Percentiles rank a stretch among this genome's conserved stretches.
Conservation (phyloP, 2,888 invertebrate genomes). For the Panzeria rudis region DNA sequence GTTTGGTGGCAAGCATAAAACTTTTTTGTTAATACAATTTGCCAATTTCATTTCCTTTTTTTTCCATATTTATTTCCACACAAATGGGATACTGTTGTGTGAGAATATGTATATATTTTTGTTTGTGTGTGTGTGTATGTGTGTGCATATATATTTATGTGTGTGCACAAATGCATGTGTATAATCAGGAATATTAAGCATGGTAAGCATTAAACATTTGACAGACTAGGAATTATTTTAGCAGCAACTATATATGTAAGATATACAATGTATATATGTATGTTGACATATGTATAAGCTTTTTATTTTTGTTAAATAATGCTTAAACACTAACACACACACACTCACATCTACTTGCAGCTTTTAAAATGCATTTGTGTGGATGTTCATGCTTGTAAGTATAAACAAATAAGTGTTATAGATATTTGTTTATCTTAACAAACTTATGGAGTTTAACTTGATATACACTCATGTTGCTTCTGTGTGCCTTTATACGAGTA, state of each 20-base stretch:
- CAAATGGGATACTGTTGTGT: neutral
- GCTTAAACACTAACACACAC: neutral
- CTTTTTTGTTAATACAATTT: constrained; percentile 26
- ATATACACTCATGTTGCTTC: neutral
- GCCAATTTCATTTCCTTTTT: constrained; percentile 29
- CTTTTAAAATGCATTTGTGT: neutral
- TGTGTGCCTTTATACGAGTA: neutral
- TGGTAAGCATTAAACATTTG: constrained; percentile 45
- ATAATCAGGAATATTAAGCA: neutral
- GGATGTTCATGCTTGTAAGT: neutral
- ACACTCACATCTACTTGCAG: neutral
- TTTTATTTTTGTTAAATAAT: constrained; percentile 49
- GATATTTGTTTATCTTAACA: constrained; percentile 47
- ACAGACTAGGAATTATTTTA: constrained; percentile 31
- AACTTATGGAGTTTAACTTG: constrained; percentile 32
- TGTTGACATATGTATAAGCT: neutral
- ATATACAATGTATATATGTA: neutral
- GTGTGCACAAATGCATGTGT: neutral
- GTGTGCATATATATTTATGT: neutral
- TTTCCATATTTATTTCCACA: constrained; percentile 1
- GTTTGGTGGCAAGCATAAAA: neutral
- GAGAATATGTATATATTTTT: too few relatives aligned
- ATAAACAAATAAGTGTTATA: constrained; percentile 40
- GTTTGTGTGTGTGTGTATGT: neutral
- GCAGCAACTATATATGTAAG: neutral